These are phyloP conservation scores for Lampris megalopsis DNA, from an alignment of 2,113 vertebrate genomes.

Conservation along the genomic window DNA sequence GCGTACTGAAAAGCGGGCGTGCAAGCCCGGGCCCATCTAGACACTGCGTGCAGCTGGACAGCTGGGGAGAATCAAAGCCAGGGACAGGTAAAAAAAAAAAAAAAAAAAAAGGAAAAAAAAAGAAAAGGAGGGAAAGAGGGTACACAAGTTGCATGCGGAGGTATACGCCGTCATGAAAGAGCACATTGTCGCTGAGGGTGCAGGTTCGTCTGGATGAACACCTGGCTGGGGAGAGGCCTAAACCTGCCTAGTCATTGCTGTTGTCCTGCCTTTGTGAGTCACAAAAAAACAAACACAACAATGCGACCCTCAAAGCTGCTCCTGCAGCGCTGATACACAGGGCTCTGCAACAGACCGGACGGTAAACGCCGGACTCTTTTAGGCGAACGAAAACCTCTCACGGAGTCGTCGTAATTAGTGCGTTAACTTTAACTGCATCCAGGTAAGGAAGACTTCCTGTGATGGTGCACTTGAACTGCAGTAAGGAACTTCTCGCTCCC, in stretches of 20 bases:
- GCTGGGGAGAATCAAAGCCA: slow-evolving; percentile 85
- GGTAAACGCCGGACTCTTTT: slow-evolving; percentile 22
- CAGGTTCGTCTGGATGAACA: slow-evolving; percentile 73
- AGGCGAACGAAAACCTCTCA: neutral
- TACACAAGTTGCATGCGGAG: slow-evolving; percentile 34
- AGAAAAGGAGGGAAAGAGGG: slow-evolving; percentile 35
- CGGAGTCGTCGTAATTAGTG: neutral
- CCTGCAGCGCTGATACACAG: neutral
- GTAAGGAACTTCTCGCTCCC: too few relatives aligned
- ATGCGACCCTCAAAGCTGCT: slow-evolving; percentile 8
- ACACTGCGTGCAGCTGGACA: slow-evolving; percentile 70
- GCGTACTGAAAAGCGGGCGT: slow-evolving; percentile 73
- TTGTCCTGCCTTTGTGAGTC: slow-evolving; percentile 30
- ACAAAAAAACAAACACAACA: slow-evolving; percentile 19
- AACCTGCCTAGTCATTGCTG: slow-evolving; percentile 60
- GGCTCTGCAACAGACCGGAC: slow-evolving; percentile 4
- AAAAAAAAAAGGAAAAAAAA: too few relatives aligned
- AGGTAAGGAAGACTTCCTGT: neutral
- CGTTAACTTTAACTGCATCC: neutral
- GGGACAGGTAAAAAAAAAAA: slow-evolving; percentile 11
- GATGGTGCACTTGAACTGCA: neutral
- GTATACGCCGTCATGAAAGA: slow-evolving; percentile 61
- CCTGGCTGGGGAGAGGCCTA: slow-evolving; percentile 78
- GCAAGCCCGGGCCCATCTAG: slow-evolving; percentile 77
- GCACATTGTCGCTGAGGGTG: slow-evolving; percentile 60